Evolutionary conservation across 2,113 vertebrate genomes (phyloP), one percentile per base, ranked within the genome.

Genomic region (Rhinopomastus cyanomelas): DNA sequence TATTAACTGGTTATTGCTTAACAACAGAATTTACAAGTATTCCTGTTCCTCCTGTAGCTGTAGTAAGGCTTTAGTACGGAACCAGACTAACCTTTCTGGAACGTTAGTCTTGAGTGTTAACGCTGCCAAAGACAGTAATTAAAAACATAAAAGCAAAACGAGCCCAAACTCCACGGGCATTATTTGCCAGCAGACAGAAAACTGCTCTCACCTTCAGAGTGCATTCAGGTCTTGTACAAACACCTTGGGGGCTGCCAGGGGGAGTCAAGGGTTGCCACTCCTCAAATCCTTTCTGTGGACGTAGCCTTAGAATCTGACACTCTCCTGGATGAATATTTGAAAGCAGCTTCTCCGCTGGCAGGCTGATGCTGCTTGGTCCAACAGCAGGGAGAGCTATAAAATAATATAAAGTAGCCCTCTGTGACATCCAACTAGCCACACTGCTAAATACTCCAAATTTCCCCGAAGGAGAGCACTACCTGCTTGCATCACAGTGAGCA

Each of bases 401-500:
- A 23, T 21, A 36, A 20, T 9, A 16, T 17, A 14, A 77, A 76
- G 37, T 7, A 72, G 53, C 36, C 67, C 6, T 0, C 34, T 48
- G 22, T 49, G 12, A 51, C 52, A 30, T 10, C 25, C 2, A 5
- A n/a, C 29, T 39, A 23, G 12, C 53, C 9, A 0, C 6, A 7
- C 26, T 7, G 29, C 8, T 4, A 42, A 37, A 67, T 19, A 26
- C 61, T 8, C 1, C 5, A 9, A 1, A 27, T 10, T 36, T 26
- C 29, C 59, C 34, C 12, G 4, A 16, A 72, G 51, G 27, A 82
- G 71, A 36, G 27, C 4, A 59, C 8, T 12, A 25, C 30, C 17
- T 10, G 4, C 2, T 0, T 2, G 8, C 51, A 15, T 23, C 26
- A 2, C 2, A 7, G 26, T 0, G 48, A 14, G 62, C 48, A 26